Conservation (phyloP, 2,888 invertebrate species). For the Aphidius colemani region DNA sequence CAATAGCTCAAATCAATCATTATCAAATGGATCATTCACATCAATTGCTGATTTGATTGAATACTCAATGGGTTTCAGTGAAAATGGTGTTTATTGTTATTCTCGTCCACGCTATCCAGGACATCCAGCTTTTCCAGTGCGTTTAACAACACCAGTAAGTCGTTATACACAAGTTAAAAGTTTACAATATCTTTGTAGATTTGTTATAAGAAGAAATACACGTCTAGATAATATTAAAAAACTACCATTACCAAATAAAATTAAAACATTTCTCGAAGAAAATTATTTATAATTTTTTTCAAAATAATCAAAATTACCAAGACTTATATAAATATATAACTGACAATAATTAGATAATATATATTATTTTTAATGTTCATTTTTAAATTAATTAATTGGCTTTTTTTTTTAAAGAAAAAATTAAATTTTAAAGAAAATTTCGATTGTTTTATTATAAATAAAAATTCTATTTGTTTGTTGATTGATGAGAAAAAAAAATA, state of each 20-base stretch:
- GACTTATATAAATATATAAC: neutral
- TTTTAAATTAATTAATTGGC: no score
- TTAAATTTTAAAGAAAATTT: neutral
- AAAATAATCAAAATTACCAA: neutral
- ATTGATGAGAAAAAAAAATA: no score
- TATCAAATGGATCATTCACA: slow-evolving; percentile 57
- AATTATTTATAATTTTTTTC: slow-evolving; percentile 43
- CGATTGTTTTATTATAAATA: neutral
- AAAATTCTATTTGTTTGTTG: no score
- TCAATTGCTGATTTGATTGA: slow-evolving; percentile 76
- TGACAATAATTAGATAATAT: slow-evolving; percentile 65
- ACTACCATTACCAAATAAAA: slow-evolving; percentile 69
- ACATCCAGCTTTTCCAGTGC: slow-evolving; percentile 74
- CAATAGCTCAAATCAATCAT: slow-evolving; percentile 51
- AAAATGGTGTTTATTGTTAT: slow-evolving; percentile 74
- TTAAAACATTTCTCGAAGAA: slow-evolving; percentile 64
- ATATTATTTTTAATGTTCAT: slow-evolving; percentile 66
- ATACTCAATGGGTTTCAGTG: slow-evolving; percentile 74
- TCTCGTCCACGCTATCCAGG: slow-evolving; percentile 70
- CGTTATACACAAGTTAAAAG: slow-evolving; percentile 74
- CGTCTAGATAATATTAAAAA: slow-evolving; percentile 72
- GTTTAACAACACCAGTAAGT: slow-evolving; percentile 75
- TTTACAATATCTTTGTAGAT: slow-evolving; percentile 75
- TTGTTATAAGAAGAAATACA: slow-evolving; percentile 72
- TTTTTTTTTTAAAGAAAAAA: slow-evolving; percentile 56